Base-by-base conservation (phyloP, 2,888 invertebrate genomes). In the Plagodis pulveraria region DNA sequence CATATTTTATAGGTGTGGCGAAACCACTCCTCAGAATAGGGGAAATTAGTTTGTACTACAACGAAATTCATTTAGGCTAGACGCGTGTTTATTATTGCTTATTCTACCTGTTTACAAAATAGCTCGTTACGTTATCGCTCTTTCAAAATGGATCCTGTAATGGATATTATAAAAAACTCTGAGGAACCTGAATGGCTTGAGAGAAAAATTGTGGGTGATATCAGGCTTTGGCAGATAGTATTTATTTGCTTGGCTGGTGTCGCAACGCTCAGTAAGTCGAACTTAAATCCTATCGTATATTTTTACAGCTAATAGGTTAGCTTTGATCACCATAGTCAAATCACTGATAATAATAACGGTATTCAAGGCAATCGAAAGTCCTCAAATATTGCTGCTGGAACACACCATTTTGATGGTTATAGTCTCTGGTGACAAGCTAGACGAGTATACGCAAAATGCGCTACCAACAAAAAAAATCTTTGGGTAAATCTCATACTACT, bases 211-310 rank as follows among this genome's bases (percentile, higher is more conserved):
- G 83, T 95, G 44, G 95, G 95, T 54, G 95, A 95, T 34, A 94
- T 98, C 75, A 93, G 96, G 65, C 93, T 96, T 52, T 98, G 98
- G 98, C 97, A 98, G 81, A 92, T 97, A 56, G 94, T 96, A 77
- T 96, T 96, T 78, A 89, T 96, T 63, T 94, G 94, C 74, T 87
- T 96, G 58, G 95, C 95, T 49, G 94, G 94, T 52, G 77, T 96
- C 60, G 87, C 95, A 50, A 86, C 94, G 59, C 74, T 96, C 63
- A 93, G 96, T 96, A 90, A 87, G 92, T 86, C 9, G 6, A n/a
- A 41, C 8, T 10, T n/a, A 41, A 41, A 41, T n/a, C 9, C 6
- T n/a, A 6, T 38, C 9, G 1, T 4, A 8, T 38, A 4, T 8
- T 6, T 38, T 6, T 38, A 38, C 9, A 38, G 38, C 9, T 4